Evolutionary conservation across 2,888 invertebrate genomes (phyloP).

Genomic region (Heliconius charithonia): DNA sequence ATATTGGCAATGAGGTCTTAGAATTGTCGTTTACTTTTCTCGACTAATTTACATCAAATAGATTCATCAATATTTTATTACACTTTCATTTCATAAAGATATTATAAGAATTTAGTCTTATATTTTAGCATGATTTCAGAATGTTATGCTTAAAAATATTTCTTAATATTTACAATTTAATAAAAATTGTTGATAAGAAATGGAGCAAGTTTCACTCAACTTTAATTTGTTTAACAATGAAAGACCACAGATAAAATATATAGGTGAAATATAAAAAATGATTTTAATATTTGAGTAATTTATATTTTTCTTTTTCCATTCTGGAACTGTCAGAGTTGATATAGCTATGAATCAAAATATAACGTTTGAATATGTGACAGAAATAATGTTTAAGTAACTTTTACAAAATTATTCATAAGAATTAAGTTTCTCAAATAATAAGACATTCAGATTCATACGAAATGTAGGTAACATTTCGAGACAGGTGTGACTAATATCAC

Average conservation of each 20-base stretch:
- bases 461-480: not conserved
- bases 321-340: not conserved
- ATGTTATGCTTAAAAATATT: not conserved
- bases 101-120: not conserved
- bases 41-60: not conserved
- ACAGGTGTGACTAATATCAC: constrained; percentile 11
- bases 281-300: not conserved
- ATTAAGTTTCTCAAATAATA: constrained; percentile 11
- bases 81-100: not conserved
- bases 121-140: not conserved
- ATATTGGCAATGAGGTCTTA: not conserved
- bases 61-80: too few species aligned
- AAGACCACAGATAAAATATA: not conserved
- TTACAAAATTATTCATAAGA: constrained; percentile 6
- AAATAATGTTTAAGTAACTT: constrained; percentile 2
- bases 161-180: not conserved
- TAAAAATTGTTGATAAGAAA: not conserved
- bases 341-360: not conserved
- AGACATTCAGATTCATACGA: constrained; percentile 9
- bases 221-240: not conserved
- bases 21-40: not conserved
- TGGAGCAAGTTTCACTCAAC: not conserved
- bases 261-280: too few species aligned
- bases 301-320: not conserved
- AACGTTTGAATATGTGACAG: not conserved